These are phyloP conservation scores for Acromyrmex echinatior DNA, from an alignment of 1,140 invertebrate species.

Conservation along the genomic window DNA sequence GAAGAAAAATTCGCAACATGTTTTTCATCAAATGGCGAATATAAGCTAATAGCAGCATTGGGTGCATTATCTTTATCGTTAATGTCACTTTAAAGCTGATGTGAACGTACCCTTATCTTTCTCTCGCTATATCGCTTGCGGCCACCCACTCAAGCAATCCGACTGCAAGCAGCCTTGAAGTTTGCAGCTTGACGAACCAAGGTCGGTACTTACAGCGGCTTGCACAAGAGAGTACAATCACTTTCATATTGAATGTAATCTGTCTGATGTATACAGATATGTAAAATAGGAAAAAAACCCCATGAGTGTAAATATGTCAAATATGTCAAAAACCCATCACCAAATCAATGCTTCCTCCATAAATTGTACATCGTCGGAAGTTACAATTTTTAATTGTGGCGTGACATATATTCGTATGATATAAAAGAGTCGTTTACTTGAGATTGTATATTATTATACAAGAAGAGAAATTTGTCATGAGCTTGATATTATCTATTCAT, in stretches of 20 bases:
- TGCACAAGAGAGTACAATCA: slow-evolving; percentile 72
- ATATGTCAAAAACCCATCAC: slow-evolving; percentile 10
- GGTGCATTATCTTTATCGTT: not conserved
- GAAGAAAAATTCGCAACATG: not conserved
- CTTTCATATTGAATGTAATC: slow-evolving; percentile 70
- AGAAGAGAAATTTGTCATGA: not conserved
- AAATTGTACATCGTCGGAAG: not conserved
- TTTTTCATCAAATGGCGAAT: slow-evolving; percentile 12
- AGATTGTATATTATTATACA: not conserved
- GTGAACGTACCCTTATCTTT: slow-evolving; percentile 75
- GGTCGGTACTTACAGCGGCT: slow-evolving; percentile 76
- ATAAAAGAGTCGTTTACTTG: not conserved
- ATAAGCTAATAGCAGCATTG: slow-evolving; percentile 28
- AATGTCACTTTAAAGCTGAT: slow-evolving; percentile 44
- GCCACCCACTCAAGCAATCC: slow-evolving; percentile 70
- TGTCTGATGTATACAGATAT: slow-evolving; percentile 6
- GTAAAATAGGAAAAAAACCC: slow-evolving; percentile 31
- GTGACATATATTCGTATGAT: not conserved
- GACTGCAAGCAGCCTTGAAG: slow-evolving; percentile 76
- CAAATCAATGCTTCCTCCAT: not conserved
- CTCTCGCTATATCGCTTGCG: slow-evolving; percentile 63
- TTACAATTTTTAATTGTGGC: not conserved
- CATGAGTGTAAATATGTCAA: not conserved
- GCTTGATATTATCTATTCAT: slow-evolving; percentile 36
- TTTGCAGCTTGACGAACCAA: slow-evolving; percentile 75